Evolutionary conservation across 2,113 vertebrate genomes (phyloP).

Genomic region (Delphinus delphis): DNA sequence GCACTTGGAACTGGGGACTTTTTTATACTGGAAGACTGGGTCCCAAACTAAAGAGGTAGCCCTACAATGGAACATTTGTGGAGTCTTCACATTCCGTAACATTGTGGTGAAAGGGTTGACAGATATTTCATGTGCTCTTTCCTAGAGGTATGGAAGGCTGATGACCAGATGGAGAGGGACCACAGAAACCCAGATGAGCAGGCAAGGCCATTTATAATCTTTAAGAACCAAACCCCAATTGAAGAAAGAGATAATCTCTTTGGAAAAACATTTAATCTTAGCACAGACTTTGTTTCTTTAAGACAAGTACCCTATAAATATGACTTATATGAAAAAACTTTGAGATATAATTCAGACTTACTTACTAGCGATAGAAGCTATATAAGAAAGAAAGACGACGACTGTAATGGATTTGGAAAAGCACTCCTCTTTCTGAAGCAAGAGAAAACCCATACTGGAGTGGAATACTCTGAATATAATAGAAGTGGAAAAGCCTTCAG

Average conservation of each 20-base stretch:
- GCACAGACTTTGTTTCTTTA: constrained; percentile 66
- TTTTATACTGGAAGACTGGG: background rate
- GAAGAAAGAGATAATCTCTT: constrained; percentile 62
- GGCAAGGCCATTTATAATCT: background rate
- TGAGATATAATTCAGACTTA: constrained; percentile 58
- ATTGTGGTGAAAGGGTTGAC: background rate
- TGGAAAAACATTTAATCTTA: constrained; percentile 61
- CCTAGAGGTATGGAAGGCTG: constrained; percentile 77
- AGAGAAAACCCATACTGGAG: constrained; percentile 47
- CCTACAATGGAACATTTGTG: background rate
- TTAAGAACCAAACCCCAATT: constrained; percentile 47
- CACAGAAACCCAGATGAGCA: constrained; percentile 50
- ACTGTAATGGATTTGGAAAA: constrained; percentile 58
- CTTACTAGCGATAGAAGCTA: constrained; percentile 22
- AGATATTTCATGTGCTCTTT: background rate
- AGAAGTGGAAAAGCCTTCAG: constrained; percentile 44
- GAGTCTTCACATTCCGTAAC: background rate
- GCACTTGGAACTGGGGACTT: background rate
- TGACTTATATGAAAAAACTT: constrained; percentile 65
- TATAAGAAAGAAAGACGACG: constrained; percentile 9
- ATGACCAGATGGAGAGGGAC: constrained; percentile 54
- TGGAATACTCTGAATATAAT: constrained; percentile 14
- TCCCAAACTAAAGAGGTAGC: background rate
- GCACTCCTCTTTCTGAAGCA: constrained; percentile 67
- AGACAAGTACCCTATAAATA: constrained; percentile 69